Conservation (phyloP, 2,888 invertebrate genomes). For the Nycteola revayana region DNA sequence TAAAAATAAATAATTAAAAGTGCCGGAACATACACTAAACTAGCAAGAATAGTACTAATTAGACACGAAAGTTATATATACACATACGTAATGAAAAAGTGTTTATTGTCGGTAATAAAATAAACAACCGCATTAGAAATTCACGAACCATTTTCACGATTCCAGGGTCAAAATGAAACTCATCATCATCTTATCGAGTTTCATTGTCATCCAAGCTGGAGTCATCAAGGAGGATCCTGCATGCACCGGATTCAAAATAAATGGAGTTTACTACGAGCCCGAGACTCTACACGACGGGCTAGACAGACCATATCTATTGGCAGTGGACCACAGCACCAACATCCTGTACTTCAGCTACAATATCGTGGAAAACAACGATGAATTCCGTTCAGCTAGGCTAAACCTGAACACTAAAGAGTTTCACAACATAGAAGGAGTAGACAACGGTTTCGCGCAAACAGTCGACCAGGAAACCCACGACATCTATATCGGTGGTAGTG, state of each 20-base stretch:
- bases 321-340: conserved; percentile 53
- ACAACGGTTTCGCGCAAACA: conserved; percentile 60
- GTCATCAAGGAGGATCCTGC: conserved; percentile 36
- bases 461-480: conserved; percentile 51
- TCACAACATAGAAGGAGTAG: conserved; percentile 42
- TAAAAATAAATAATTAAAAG: too few species aligned
- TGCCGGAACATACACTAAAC: too few species aligned
- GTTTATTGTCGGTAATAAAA: too few species aligned
- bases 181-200: conserved; percentile 32
- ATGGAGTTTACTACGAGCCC: conserved; percentile 42
- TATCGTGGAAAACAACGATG: conserved; percentile 38
- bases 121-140: neutral
- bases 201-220: conserved; percentile 39
- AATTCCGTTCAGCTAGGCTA: conserved; percentile 49
- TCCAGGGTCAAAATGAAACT: conserved; percentile 42
- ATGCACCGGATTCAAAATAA: conserved; percentile 46
- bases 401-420: conserved; percentile 56
- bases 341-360: conserved; percentile 62
- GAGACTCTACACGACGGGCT: conserved; percentile 48
- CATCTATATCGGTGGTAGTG: conserved; percentile 57
- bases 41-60: too few species aligned
- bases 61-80: too few species aligned
- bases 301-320: conserved; percentile 54
- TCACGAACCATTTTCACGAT: conserved; percentile 1
- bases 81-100: too few species aligned